These are phyloP conservation scores for Catharus fuscescens DNA, from an alignment of 2,113 vertebrate genomes.

Conservation along the genomic window DNA sequence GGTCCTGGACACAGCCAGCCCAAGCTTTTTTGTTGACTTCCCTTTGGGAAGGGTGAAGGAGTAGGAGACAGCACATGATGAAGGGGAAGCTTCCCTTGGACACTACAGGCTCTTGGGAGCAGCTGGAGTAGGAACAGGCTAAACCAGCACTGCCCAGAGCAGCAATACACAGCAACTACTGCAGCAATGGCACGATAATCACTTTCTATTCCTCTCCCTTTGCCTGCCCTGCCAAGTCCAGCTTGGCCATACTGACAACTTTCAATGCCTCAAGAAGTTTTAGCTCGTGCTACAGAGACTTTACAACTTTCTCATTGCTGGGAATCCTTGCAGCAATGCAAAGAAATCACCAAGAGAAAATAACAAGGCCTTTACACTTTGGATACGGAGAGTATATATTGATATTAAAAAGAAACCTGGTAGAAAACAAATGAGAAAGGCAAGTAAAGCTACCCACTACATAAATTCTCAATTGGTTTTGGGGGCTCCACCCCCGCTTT, in stretches of 20 bases:
- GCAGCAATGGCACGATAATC: accelerated
- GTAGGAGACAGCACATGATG: accelerated
- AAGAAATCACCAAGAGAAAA: neutral
- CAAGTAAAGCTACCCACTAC: neutral
- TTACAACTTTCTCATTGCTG: accelerated
- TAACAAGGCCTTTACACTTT: neutral
- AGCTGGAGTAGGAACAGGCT: neutral
- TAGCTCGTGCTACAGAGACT: neutral
- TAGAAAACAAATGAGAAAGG: neutral
- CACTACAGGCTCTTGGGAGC: neutral
- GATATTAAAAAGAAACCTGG: neutral
- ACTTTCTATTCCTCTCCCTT: neutral
- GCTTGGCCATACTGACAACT: neutral
- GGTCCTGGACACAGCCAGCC: neutral
- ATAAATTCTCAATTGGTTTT: neutral
- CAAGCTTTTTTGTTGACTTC: neutral
- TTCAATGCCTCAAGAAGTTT: neutral
- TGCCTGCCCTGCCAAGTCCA: neutral
- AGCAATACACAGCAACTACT: neutral
- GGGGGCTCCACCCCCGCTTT: accelerated
- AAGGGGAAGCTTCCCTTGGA: neutral
- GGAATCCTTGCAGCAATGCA: neutral
- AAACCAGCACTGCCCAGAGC: neutral
- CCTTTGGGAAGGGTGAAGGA: neutral
- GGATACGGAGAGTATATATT: neutral